Base-by-base conservation (phyloP, 1,140 invertebrate genomes). In the Calycopis cecrops region DNA sequence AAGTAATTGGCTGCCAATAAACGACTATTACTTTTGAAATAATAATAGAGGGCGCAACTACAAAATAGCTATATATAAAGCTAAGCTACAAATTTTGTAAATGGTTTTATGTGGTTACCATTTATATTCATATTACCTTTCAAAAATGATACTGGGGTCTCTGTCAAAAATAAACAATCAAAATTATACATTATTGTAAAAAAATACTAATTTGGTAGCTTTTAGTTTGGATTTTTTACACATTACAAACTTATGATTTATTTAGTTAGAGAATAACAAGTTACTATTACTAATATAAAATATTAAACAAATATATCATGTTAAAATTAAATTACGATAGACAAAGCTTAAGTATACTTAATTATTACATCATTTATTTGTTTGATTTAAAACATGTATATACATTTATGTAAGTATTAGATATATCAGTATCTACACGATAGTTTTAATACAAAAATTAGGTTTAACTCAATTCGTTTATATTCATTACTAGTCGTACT, bases 151-250 rank as follows among this genome's bases (percentile, higher is more conserved):
- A 74, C 81, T 79, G 83, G 80, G 67, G 65, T 57, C 73, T 85
- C 83, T 84, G 80, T 83, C 73, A 70, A 78, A 83, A 83, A 86
- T 75, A 83, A 79, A 83, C 69, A 71, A 65, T 54, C 64, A 61
- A 57, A 60, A 28, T 28, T 28, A 28, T 67, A 56, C 44, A 62
- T 53, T 40, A 37, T 52, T 47, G 54, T 44, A 16, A 14, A 16
- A 7, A 28, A 28, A 28, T 28, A 28, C 14, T 12, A 44, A 1
- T 16, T 11, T 40, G 4, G 9, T 14, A 40, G 12, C 9, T 14
- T 40, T 40, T 40, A 40, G 21, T 28, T 28, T 17, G 9, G 16
- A 17, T 17, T 17, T 16, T 42, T 4, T 14, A 17, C 12, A 9
- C 6, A 18, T 44, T 14, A 16, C 17, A 44, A 44, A 9, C 14